phyloP scores from a whole-genome alignment of 2,888 invertebrate genomes.

The Drosophila limbata region DNA sequence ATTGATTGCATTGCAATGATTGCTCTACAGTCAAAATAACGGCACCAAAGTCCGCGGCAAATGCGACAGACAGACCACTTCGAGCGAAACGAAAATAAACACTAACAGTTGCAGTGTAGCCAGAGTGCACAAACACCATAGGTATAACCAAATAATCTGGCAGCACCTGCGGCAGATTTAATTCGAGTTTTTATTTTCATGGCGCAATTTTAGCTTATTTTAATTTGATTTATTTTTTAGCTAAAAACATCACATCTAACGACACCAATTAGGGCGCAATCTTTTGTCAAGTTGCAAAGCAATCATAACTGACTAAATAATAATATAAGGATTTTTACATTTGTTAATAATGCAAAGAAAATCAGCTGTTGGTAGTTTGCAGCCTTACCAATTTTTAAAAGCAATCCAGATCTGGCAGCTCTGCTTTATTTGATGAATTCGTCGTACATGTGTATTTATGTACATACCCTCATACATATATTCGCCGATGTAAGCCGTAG shows the following conservation, averaged over 20 bases:
- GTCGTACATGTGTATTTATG: too few species aligned
- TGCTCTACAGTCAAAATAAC: constrained; percentile 25
- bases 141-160: not conserved
- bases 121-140: not conserved
- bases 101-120: constrained; percentile 15
- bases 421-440: not conserved
- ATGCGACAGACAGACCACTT: not conserved
- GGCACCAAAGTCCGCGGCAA: constrained; percentile 12
- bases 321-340: too few species aligned
- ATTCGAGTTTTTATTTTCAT: too few species aligned
- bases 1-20: constrained; percentile 20
- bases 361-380: not conserved
- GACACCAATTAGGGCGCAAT: too few species aligned
- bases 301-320: too few species aligned
- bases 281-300: too few species aligned
- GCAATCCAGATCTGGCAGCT: not conserved
- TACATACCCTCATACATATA: too few species aligned
- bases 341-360: too few species aligned
- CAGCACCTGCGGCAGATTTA: not conserved
- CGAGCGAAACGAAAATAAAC: constrained; percentile 28
- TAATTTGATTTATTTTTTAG: too few species aligned
- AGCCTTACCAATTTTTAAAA: not conserved
- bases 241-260: too few species aligned
- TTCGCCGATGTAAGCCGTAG: too few species aligned
- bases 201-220: not conserved